A percentile compares a stretch with the other conserved stretches of the same genome.
Conservation (phyloP, 53 echinoderm and acorn worm species). For the Hippasteria phrygiana region DNA sequence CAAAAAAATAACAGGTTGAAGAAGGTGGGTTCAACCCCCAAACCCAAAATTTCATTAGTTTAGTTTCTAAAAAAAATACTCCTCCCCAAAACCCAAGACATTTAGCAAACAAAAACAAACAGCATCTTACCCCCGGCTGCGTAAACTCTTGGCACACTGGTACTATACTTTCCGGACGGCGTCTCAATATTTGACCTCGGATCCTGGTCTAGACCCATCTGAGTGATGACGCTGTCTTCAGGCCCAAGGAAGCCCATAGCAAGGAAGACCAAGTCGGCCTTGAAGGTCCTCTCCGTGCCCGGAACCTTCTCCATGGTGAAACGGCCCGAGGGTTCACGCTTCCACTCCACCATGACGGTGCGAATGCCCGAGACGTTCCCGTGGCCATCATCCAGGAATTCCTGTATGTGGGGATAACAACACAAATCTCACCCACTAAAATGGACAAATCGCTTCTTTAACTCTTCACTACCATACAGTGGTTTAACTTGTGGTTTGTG, state of each 20-base stretch:
- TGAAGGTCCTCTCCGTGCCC: constrained; percentile 84
- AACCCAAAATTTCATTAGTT: no score
- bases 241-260: constrained; percentile 99
- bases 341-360: constrained; percentile 88
- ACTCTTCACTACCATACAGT: no score
- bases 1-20: no score
- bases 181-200: constrained; percentile 92
- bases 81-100: not conserved
- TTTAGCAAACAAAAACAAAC: no score
- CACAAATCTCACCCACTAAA: no score
- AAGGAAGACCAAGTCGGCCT: constrained; percentile 94
- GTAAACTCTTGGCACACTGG: constrained; percentile 86
- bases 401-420: no score
- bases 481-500: no score
- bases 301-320: constrained; percentile 91
- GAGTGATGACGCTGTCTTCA: constrained; percentile 80
- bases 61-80: no score
- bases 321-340: constrained; percentile 78
- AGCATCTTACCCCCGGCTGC: constrained; percentile 89
- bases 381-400: constrained; percentile 89
- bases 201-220: constrained; percentile 88
- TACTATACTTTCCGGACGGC: constrained; percentile 82
- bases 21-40: no score
- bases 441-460: no score
- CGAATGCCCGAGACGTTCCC: constrained; percentile 93